Base-by-base conservation (phyloP, 2,113 vertebrate species). In the Procavia capensis region DNA sequence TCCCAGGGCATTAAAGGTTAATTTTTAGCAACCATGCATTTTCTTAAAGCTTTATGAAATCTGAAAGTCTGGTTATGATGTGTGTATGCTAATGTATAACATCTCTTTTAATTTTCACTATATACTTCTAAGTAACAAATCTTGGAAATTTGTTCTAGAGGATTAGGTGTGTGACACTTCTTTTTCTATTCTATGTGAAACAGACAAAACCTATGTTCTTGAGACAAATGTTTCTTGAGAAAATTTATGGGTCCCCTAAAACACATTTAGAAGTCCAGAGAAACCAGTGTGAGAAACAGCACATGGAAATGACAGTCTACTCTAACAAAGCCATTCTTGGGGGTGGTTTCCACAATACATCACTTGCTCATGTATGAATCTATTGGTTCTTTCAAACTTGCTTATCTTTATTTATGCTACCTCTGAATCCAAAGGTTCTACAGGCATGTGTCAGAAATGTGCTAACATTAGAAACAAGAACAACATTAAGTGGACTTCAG, bases 401-500 rank as follows among this genome's bases (percentile, higher is more conserved):
- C 61, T 88, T 85, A 68, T 39, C 50, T 85, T 81, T 84, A 75
- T 81, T 93, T 90, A 82, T 61, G 88, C 3, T 66, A 80, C 81
- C 66, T 68, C 59, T 75, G 24, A 96, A 34, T 85, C 24, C 36
- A 79, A 25, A 34, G 22, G 45, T 83, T 45, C 75, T 66, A 91
- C 39, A 61, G 20, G 13, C 45, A 82, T 1, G 27, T 68, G 50
- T 10, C 45, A 87, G n/a, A 54, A 93, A 70, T 34, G 70, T 25
- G 74, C 34, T 80, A 64, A n/a, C n/a, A n/a, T n/a, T n/a, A n/a
- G n/a, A n/a, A n/a, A n/a, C n/a, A n/a, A n/a, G n/a, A n/a, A n/a
- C n/a, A n/a, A n/a, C n/a, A n/a, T n/a, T n/a, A n/a, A n/a, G n/a
- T n/a, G n/a, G n/a, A n/a, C n/a, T n/a, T n/a, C n/a, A n/a, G n/a